A percentile compares a stretch with the other conserved stretches of the same genome.
These are phyloP conservation scores for Sterna hirundo DNA, from an alignment of 2,113 vertebrate species.

Conservation along the genomic window DNA sequence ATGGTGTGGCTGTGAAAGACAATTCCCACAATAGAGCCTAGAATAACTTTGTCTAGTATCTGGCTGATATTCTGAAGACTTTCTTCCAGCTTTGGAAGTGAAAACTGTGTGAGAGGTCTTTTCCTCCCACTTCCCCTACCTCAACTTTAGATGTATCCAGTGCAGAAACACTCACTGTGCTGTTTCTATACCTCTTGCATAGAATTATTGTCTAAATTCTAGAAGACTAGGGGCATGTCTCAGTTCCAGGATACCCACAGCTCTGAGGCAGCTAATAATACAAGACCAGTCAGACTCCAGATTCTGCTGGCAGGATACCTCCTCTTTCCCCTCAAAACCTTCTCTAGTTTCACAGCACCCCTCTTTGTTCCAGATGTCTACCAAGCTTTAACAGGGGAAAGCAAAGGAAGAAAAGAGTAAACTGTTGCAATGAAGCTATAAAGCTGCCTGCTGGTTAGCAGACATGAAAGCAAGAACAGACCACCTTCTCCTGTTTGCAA, in stretches of 20 bases:
- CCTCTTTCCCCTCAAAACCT: not conserved
- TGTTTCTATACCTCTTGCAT: not conserved
- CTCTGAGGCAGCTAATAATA: not conserved
- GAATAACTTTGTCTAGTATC: not conserved
- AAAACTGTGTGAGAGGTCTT: not conserved
- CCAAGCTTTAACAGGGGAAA: not conserved
- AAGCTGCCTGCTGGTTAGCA: not conserved
- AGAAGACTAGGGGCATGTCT: not conserved
- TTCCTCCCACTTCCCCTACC: not conserved
- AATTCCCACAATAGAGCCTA: not conserved
- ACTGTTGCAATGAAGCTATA: not conserved
- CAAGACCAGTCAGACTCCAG: not conserved
- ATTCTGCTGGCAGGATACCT: not conserved
- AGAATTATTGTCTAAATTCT: not conserved
- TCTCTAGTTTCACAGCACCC: not conserved
- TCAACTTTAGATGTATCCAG: not conserved
- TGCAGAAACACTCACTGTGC: not conserved
- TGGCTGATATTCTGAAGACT: not conserved
- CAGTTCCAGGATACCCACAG: not conserved
- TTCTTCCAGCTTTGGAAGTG: not conserved
- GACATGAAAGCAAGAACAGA: not conserved
- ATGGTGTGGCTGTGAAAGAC: not conserved
- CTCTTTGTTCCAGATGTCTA: not conserved
- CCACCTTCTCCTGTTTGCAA: not conserved
- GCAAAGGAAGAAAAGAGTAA: not conserved